Evolutionary conservation across 2,888 invertebrate genomes (phyloP), one percentile per base, ranked within the genome.

Genomic region (Antitype chi): DNA sequence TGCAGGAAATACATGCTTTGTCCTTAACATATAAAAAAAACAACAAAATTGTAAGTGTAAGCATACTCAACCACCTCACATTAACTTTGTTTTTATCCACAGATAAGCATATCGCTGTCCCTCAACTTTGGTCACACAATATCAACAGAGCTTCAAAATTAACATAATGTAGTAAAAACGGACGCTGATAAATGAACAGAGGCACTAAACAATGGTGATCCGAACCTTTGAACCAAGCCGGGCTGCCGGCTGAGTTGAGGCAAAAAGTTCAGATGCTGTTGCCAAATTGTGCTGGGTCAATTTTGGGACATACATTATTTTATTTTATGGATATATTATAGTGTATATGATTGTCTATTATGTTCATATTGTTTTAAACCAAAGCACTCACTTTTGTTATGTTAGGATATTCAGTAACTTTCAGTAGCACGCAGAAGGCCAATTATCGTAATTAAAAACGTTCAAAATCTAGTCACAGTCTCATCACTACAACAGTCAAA

Each of bases 131-230:
- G 20, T n/a, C 64, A 63, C 67, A 74, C n/a, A 73, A 52, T 60
- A 60, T 57, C 60, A 76, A 80, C 74, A 63, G 23, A 28, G 32
- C 60, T 57, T 68, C 38, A 63, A 69, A 80, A 75, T 78, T 81
- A 85, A 66, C 73, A 87, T 85, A 78, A 79, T 71, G 66, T 66
- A 79, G 78, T 81, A 86, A 87, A 80, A 83, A 76, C 74, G 49
- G 84, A 85, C 81, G 74, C 76, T 87, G 80, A 81, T 70, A 77
- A 81, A 87, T 87, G 73, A 78, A 77, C 64, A 76, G 60, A 52
- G 67, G 52, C 68, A 28, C 75, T 80, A 81, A 83, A 85, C 84
- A 86, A 86, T 80, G 73, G 66, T 47, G 68, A 67, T 59, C 76
- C 70, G 43, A 64, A 71, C 75, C 76, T 63, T n/a, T n/a, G n/a